Percentiles rank a stretch among this genome's conserved stretches.
phyloP scores from a whole-genome alignment of 2,113 vertebrate species.

The Leucosticte australis region DNA sequence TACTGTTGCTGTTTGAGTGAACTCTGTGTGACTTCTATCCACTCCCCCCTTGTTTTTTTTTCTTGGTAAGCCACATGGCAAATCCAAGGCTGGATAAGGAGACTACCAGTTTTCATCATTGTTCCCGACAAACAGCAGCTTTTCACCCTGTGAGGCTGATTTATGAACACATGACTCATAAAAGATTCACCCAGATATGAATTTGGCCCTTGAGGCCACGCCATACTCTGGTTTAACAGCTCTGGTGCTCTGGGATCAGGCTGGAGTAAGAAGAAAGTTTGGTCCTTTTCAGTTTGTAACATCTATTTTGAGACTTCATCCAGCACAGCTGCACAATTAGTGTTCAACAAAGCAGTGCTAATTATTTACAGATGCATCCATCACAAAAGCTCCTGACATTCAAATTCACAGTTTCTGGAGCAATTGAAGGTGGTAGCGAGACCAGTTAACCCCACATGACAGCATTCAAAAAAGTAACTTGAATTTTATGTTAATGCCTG shows the following conservation, averaged over 20 bases:
- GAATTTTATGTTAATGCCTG: neutral
- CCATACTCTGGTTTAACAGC: neutral
- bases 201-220: neutral
- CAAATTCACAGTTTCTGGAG: conserved; percentile 59
- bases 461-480: conserved; percentile 1
- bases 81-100: neutral
- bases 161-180: neutral
- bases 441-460: neutral
- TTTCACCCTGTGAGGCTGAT: neutral
- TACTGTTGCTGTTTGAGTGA: neutral
- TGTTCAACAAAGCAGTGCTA: conserved; percentile 73
- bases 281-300: neutral
- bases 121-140: conserved; percentile 9
- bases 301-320: conserved; percentile 50
- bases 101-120: neutral
- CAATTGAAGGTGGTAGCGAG: conserved; percentile 26
- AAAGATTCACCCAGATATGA: neutral
- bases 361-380: conserved; percentile 69
- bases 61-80: neutral
- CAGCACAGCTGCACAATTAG: conserved; percentile 76
- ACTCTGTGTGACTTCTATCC: neutral
- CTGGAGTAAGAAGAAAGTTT: neutral
- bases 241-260: neutral
- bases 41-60: neutral
- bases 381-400: conserved; percentile 69